These are phyloP conservation scores for Dendrolimus kikuchii DNA, from an alignment of 1,140 invertebrate species.

Conservation along the genomic window DNA sequence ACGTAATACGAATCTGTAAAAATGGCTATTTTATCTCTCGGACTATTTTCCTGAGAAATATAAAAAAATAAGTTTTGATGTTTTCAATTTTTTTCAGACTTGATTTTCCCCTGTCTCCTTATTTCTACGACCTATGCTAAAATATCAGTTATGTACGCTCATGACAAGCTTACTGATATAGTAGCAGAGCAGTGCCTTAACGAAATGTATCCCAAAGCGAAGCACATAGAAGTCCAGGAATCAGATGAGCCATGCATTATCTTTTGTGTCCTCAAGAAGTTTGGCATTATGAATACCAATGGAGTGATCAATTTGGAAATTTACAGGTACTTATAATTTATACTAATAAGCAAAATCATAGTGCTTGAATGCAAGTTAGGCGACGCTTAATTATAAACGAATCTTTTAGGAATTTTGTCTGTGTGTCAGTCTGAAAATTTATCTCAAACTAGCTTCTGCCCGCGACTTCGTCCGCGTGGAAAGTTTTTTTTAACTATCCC, in stretches of 20 bases:
- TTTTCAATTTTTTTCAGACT: constrained; percentile 23
- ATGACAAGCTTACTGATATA: constrained; percentile 48
- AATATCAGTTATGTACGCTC: constrained; percentile 62
- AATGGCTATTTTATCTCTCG: no score
- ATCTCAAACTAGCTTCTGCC: no score
- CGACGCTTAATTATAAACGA: no score
- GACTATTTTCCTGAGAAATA: no score
- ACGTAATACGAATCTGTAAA: not conserved
- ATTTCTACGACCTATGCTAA: constrained; percentile 19
- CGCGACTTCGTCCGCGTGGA: no score
- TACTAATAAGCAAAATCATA: no score
- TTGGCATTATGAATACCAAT: constrained; percentile 47
- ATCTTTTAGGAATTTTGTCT: no score
- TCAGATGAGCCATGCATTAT: constrained; percentile 58
- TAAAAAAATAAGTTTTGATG: no score
- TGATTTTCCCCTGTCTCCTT: constrained; percentile 19
- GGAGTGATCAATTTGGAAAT: constrained; percentile 50
- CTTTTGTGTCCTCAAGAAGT: constrained; percentile 52
- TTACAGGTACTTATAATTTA: no score
- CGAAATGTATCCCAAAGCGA: constrained; percentile 50
- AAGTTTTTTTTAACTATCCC: no score
- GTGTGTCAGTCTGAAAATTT: no score
- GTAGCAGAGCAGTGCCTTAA: constrained; percentile 45
- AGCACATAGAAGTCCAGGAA: constrained; percentile 39
- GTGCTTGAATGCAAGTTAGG: no score